These are phyloP conservation scores for Antheraea pernyi DNA, from an alignment of 1,140 invertebrate species.

Conservation along the genomic window DNA sequence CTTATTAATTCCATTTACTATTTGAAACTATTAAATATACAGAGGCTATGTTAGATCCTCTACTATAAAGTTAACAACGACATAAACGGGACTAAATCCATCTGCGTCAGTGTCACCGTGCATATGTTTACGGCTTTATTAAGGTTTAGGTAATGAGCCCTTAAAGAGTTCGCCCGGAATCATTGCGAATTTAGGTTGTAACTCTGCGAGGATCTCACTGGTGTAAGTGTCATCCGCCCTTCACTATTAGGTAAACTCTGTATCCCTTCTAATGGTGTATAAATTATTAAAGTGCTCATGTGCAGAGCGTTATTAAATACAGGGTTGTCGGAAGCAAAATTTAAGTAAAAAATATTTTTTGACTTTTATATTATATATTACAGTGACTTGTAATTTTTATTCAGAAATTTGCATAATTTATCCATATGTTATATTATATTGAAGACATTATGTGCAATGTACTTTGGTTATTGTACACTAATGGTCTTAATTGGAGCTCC, in stretches of 20 bases:
- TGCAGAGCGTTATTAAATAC: slow-evolving; percentile 22
- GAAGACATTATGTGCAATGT: too few species aligned
- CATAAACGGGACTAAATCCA: slow-evolving; percentile 1
- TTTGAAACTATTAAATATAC: too few species aligned
- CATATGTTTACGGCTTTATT: slow-evolving; percentile 15
- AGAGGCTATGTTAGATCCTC: too few species aligned
- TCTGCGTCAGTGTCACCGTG: slow-evolving; percentile 3
- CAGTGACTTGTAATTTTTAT: too few species aligned
- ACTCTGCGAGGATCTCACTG: not conserved
- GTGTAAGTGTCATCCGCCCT: slow-evolving; percentile 10
- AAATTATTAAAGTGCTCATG: slow-evolving; percentile 47
- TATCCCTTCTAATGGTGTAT: slow-evolving; percentile 21
- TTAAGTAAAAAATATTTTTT: too few species aligned
- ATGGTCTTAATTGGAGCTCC: too few species aligned
- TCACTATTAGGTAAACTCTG: slow-evolving; percentile 11
- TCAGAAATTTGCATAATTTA: too few species aligned
- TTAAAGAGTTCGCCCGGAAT: slow-evolving; percentile 17
- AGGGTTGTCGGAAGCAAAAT: slow-evolving; percentile 21
- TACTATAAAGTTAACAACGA: not conserved
- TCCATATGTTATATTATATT: too few species aligned
- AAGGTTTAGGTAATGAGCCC: slow-evolving; percentile 14
- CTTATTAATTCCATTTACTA: too few species aligned
- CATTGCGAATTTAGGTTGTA: slow-evolving; percentile 12
- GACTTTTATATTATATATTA: too few species aligned
- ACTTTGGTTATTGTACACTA: too few species aligned